A percentile compares a stretch with the other conserved stretches of the same genome.
These are phyloP conservation scores for Galerucella nymphaeae DNA, from an alignment of 2,888 invertebrate species.

Conservation along the genomic window DNA sequence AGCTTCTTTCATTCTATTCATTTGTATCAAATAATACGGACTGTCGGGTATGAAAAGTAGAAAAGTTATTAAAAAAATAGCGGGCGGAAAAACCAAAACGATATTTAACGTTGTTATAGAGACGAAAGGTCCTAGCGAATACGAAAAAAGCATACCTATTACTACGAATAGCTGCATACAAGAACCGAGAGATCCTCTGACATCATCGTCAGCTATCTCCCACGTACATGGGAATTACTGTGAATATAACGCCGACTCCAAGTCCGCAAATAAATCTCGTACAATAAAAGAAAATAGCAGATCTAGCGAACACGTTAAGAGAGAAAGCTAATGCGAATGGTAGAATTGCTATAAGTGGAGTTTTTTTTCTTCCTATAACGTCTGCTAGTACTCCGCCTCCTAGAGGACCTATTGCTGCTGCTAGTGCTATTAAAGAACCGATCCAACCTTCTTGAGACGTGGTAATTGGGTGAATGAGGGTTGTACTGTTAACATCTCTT, in stretches of 20 bases:
- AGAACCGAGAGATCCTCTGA: conserved; percentile 84
- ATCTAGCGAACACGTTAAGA: conserved; percentile 63
- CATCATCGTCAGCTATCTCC: conserved; percentile 84
- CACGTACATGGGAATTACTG: conserved; percentile 85
- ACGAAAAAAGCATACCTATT: conserved; percentile 77
- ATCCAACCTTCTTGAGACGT: conserved; percentile 67
- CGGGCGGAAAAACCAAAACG: conserved; percentile 73
- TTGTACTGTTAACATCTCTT: conserved; percentile 54
- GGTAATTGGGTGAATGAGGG: conserved; percentile 56
- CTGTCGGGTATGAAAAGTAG: conserved; percentile 83
- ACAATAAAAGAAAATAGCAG: conserved; percentile 55
- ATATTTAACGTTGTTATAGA: conserved; percentile 75
- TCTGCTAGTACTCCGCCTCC: conserved; percentile 76
- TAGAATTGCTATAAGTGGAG: conserved; percentile 72
- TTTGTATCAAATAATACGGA: conserved; percentile 76
- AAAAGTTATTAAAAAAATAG: conserved; percentile 72
- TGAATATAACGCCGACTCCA: conserved; percentile 76
- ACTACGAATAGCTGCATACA: conserved; percentile 81
- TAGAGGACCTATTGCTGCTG: conserved; percentile 74
- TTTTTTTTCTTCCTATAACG: conserved; percentile 76
- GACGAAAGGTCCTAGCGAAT: conserved; percentile 78
- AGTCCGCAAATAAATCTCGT: conserved; percentile 70
- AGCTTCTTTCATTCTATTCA: conserved; percentile 69
- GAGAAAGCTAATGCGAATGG: conserved; percentile 79
- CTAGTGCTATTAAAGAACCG: conserved; percentile 67